Conservation (phyloP, 2,888 invertebrate species). For the Scaeva pyrastri region DNA sequence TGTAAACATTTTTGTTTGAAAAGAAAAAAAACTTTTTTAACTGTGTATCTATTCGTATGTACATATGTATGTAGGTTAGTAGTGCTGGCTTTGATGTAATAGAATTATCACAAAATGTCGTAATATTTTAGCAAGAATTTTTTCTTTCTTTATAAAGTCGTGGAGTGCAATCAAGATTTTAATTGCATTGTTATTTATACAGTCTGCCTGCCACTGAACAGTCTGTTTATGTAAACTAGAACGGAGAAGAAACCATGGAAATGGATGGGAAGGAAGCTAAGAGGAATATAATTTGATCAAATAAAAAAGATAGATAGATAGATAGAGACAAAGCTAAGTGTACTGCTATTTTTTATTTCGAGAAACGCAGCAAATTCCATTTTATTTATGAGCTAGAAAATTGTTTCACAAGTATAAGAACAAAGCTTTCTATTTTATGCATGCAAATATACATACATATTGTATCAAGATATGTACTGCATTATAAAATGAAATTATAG, state of each 20-base stretch:
- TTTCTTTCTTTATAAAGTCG: not conserved
- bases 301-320: too few species aligned
- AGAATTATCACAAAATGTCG: not conserved
- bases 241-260: not conserved
- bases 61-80: not conserved
- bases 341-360: not conserved
- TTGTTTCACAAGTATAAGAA: not conserved
- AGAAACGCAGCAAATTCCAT: not conserved
- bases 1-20: not conserved
- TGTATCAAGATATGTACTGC: too few species aligned
- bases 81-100: not conserved
- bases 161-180: slow-evolving; percentile 17
- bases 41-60: not conserved
- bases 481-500: too few species aligned
- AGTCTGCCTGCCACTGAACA: not conserved
- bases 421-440: too few species aligned
- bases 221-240: slow-evolving; percentile 1
- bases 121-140: not conserved
- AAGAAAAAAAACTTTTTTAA: not conserved
- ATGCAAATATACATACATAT: too few species aligned
- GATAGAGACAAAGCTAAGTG: not conserved
- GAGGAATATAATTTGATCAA: not conserved
- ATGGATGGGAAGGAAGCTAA: not conserved
- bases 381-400: not conserved
- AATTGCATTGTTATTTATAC: slow-evolving; percentile 15